phyloP scores from a whole-genome alignment of 2,888 invertebrate genomes.

The Apomyelois bistriatella region DNA sequence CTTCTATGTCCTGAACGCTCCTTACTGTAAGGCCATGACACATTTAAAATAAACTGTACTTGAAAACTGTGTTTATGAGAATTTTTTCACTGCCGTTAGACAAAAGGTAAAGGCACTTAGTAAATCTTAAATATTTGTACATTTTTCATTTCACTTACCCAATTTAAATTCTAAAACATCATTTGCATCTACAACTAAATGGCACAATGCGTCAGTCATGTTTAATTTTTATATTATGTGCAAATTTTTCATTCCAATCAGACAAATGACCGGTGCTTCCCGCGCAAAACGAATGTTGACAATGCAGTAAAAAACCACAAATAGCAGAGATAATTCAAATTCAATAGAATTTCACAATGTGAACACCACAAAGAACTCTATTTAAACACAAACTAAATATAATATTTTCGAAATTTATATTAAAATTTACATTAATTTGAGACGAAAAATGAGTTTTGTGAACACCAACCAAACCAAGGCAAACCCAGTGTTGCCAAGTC shows the following conservation, averaged over 20 bases:
- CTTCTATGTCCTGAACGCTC: constrained; percentile 81
- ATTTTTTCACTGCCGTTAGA: too few species aligned
- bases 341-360: neutral
- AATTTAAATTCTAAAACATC: constrained; percentile 79
- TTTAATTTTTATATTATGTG: constrained; percentile 23
- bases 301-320: neutral
- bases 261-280: constrained; percentile 27
- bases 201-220: constrained; percentile 72
- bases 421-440: too few species aligned
- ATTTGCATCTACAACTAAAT: constrained; percentile 78
- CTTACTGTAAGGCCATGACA: constrained; percentile 69
- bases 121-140: too few species aligned
- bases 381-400: too few species aligned
- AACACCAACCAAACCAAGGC: too few species aligned
- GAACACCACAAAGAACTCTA: neutral
- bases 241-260: constrained; percentile 28
- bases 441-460: too few species aligned
- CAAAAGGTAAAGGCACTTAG: too few species aligned
- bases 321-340: neutral
- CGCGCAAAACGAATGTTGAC: constrained; percentile 34
- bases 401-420: too few species aligned
- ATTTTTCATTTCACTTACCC: constrained; percentile 42
- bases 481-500: too few species aligned
- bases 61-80: too few species aligned
- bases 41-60: too few species aligned